Conservation (phyloP, 2,888 invertebrate genomes). For the Tinea pellionella region DNA sequence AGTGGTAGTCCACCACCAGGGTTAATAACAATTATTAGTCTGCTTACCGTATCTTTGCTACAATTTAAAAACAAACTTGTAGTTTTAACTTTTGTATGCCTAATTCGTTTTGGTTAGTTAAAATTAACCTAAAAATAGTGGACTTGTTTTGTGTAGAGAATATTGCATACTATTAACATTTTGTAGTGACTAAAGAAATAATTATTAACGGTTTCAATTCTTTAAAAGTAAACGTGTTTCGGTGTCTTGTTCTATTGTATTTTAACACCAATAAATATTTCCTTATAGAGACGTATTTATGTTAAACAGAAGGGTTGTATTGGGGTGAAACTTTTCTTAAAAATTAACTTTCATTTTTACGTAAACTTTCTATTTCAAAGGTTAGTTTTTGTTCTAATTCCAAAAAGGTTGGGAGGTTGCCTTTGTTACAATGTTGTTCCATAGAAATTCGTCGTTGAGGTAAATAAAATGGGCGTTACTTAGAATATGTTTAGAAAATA, state of each 20-base stretch:
- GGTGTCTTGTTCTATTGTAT: not conserved
- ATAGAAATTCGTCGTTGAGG: not conserved
- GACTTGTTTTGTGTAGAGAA: not conserved
- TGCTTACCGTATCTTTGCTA: too few species aligned
- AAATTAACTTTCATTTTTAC: conserved; percentile 31
- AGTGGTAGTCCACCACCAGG: too few species aligned
- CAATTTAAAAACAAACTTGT: too few species aligned
- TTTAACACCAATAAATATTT: not conserved
- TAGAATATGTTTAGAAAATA: not conserved
- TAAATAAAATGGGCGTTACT: not conserved
- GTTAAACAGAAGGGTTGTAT: not conserved
- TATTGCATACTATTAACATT: not conserved
- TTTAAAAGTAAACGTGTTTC: not conserved
- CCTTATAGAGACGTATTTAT: not conserved
- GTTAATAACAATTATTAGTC: too few species aligned
- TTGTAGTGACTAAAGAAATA: not conserved
- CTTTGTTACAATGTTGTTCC: not conserved
- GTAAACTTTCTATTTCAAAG: conserved; percentile 31
- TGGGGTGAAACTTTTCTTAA: not conserved
- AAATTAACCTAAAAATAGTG: too few species aligned
- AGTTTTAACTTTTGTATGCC: too few species aligned
- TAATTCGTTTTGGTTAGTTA: too few species aligned
- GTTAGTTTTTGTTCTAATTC: conserved; percentile 27
- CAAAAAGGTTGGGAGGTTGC: conserved; percentile 20
- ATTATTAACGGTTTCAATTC: not conserved